Evolutionary conservation across 2,113 vertebrate species (phyloP), one percentile per base, ranked within the genome.

Genomic region (human (Homo sapiens)): DNA sequence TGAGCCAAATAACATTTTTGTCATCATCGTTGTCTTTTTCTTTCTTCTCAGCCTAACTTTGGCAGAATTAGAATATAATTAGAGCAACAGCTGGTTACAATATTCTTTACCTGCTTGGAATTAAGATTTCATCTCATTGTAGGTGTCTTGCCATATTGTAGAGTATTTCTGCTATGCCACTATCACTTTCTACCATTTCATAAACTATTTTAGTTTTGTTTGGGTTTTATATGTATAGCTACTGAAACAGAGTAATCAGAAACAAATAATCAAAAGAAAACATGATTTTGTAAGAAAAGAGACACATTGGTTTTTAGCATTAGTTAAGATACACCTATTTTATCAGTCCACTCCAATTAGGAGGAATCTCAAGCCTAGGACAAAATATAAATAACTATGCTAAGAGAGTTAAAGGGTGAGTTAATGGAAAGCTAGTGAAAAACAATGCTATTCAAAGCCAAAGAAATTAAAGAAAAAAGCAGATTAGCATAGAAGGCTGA

Each of bases 371-470:
- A 91, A 50, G 13, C 92, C 66, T 95, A 84, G 85, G 30, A 89
- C 23, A 89, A 20, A 79, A 38, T 95, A 83, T 96, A 94, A 97
- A 89, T 94, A 95, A 82, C 73, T 89, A n/a, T 91, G 75, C 38
- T 75, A 48, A 88, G 76, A 50, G 85, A 88, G 32, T 95, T 96
- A 73, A n/a, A 57, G 18, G 18, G 6, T 35, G 82, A 87, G 68
- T 75, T 96, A 85, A 82, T 89, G 61, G 79, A 85, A 96, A 96
- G 38, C 79, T 73, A 83, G 80, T 80, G 90, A 95, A 96, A 64
- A 96, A 91, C 48, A 96, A 89, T 68, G 83, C 94, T 96, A 94
- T 59, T 96, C 10, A 85, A 43, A 89, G 82, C 75, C 90, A 95
- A 45, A 96, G 48, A 86, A 84, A 66, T 96, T 93, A 93, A 88